Percentiles rank a stretch among this genome's conserved stretches.
These are phyloP conservation scores for Cyclina sinensis DNA, from an alignment of 1,140 invertebrate species.

Conservation along the genomic window DNA sequence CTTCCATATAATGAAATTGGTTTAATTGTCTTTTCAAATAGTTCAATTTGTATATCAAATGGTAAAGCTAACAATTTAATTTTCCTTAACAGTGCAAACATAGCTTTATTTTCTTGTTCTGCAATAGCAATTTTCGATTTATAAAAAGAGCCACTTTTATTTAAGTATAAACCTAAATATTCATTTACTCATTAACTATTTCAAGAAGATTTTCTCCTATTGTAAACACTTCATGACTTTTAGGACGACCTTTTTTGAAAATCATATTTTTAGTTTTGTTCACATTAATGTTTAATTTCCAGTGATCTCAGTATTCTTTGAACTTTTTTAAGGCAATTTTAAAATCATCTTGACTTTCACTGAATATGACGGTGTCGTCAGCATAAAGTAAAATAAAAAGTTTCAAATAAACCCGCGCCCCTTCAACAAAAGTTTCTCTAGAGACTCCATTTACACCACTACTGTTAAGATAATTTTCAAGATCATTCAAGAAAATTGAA, in stretches of 20 bases:
- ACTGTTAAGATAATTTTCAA: constrained; percentile 32
- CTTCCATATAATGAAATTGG: no score
- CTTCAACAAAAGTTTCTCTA: not conserved
- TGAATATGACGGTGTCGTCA: constrained; percentile 64
- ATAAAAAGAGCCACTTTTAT: constrained; percentile 16
- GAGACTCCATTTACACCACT: constrained; percentile 31
- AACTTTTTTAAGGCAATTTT: constrained; percentile 28
- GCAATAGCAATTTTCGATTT: no score
- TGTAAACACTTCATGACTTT: not conserved
- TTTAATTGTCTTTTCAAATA: no score
- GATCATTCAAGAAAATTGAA: constrained; percentile 63
- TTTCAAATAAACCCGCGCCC: constrained; percentile 46
- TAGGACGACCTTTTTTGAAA: constrained; percentile 40
- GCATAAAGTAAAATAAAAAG: constrained; percentile 61
- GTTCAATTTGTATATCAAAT: constrained; percentile 7
- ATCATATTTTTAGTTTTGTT: constrained; percentile 64
- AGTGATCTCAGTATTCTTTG: constrained; percentile 53
- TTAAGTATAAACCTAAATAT: constrained; percentile 10
- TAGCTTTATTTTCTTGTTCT: no score
- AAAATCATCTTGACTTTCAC: constrained; percentile 24
- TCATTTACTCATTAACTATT: constrained; percentile 8
- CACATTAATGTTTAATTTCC: constrained; percentile 61
- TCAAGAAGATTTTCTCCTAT: not conserved
- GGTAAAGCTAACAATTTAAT: constrained; percentile 21
- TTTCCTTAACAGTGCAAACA: no score